Percentiles rank a stretch among this genome's conserved stretches.
phyloP scores from a whole-genome alignment of 2,113 vertebrate species.

The Chaetodon trifascialis region DNA sequence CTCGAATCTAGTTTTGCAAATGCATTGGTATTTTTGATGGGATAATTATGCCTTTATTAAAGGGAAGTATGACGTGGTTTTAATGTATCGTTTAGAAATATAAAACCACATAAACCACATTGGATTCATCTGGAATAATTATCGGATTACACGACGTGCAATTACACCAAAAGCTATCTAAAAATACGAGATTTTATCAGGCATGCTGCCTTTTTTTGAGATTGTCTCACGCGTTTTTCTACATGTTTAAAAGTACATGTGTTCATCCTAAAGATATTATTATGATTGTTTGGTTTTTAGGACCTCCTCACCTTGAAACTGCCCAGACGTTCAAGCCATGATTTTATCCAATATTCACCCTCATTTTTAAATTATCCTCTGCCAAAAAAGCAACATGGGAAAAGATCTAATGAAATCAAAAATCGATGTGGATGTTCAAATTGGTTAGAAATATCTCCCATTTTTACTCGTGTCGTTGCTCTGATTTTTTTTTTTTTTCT shows the following conservation, averaged over 20 bases:
- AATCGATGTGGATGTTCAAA: not conserved
- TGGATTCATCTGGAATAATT: not conserved
- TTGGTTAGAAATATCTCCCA: not conserved
- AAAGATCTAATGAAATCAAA: not conserved
- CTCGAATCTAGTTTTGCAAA: not conserved
- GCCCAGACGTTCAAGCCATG: not conserved
- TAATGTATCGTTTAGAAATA: not conserved
- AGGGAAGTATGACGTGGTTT: not conserved
- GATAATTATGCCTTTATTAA: not conserved
- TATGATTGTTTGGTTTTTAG: not conserved
- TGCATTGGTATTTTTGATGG: not conserved
- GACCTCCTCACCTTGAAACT: not conserved
- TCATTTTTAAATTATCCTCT: not conserved
- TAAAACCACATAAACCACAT: not conserved
- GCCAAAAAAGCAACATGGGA: constrained; percentile 4
- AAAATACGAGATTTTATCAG: not conserved
- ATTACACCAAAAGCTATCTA: not conserved
- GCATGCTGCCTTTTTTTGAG: too few relatives aligned
- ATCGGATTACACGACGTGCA: not conserved
- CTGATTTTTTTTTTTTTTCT: too few relatives aligned
- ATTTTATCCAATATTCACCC: not conserved
- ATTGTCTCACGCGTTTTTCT: not conserved
- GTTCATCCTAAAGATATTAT: not conserved
- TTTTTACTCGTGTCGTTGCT: not conserved
- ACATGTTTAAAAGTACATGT: not conserved